phyloP scores from a whole-genome alignment of 2,888 invertebrate species.

The Drosophila kokeensis region DNA sequence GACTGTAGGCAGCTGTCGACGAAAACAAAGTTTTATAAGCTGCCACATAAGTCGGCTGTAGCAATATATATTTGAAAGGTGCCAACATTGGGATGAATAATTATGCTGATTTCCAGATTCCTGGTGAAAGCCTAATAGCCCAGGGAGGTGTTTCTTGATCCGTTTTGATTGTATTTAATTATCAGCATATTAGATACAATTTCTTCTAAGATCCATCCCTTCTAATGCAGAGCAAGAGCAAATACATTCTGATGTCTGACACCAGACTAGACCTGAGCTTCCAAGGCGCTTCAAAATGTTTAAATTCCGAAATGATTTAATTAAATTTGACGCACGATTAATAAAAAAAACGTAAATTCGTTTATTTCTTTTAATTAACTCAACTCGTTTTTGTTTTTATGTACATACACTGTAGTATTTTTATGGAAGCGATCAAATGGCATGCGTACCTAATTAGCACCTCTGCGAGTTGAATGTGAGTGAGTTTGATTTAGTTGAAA shows the following conservation, averaged over 20 bases:
- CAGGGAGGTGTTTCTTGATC: neutral
- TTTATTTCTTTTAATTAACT: slow-evolving; percentile 20
- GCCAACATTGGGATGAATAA: neutral
- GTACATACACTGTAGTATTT: slow-evolving; percentile 27
- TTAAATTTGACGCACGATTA: slow-evolving; percentile 5
- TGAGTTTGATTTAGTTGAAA: slow-evolving; percentile 14
- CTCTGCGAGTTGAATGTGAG: slow-evolving; percentile 27
- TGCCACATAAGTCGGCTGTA: neutral
- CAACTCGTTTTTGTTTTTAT: slow-evolving; percentile 22
- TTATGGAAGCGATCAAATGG: slow-evolving; percentile 47
- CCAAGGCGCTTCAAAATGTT: neutral
- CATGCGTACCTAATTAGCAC: slow-evolving; percentile 69
- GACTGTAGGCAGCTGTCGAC: slow-evolving; percentile 37
- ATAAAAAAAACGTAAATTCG: slow-evolving; percentile 1
- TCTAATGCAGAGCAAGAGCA: neutral
- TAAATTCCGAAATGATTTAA: neutral
- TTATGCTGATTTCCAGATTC: neutral
- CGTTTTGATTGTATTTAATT: neutral
- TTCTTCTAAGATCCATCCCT: neutral
- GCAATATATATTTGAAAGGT: slow-evolving; percentile 3
- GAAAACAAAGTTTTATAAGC: slow-evolving; percentile 5
- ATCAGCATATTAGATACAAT: neutral
- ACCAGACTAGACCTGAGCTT: neutral
- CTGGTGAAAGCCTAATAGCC: neutral
- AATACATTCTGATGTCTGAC: neutral